Percentiles rank a stretch among this genome's conserved stretches.
Conservation (phyloP, 2,888 invertebrate species). For the Bursaphelenchus okinawaensis region DNA sequence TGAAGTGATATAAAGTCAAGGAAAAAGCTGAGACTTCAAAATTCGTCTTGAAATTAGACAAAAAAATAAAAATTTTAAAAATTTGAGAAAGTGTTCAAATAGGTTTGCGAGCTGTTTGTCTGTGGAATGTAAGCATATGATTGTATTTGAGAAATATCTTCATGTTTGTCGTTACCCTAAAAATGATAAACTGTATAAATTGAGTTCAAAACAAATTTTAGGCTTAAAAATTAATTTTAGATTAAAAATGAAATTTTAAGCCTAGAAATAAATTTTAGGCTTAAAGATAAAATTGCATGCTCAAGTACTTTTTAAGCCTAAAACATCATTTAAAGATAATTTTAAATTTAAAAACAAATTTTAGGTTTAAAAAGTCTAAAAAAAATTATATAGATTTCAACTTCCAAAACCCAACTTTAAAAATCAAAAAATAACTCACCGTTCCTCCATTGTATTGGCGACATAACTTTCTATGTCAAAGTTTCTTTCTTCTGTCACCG, state of each 20-base stretch:
- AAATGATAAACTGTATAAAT: too few relatives aligned
- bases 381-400: not conserved
- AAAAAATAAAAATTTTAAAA: too few relatives aligned
- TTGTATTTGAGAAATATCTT: not conserved
- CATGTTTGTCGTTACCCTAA: not conserved
- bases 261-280: not conserved
- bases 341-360: not conserved
- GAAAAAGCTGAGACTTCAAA: too few relatives aligned
- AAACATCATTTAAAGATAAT: not conserved
- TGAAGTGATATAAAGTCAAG: too few relatives aligned
- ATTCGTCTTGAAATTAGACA: too few relatives aligned
- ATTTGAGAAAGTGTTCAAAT: too few relatives aligned
- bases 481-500: not conserved
- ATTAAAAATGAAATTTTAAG: not conserved
- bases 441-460: not conserved
- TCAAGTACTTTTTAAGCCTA: not conserved
- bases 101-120: not conserved
- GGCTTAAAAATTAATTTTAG: too few relatives aligned
- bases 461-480: not conserved
- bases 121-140: not conserved
- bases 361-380: too few relatives aligned
- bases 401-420: not conserved
- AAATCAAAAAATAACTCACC: not conserved
- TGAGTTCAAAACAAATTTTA: too few relatives aligned
- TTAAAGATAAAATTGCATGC: not conserved